Evolutionary conservation across 2,888 invertebrate species (phyloP).

Genomic region (Tachina grossa): DNA sequence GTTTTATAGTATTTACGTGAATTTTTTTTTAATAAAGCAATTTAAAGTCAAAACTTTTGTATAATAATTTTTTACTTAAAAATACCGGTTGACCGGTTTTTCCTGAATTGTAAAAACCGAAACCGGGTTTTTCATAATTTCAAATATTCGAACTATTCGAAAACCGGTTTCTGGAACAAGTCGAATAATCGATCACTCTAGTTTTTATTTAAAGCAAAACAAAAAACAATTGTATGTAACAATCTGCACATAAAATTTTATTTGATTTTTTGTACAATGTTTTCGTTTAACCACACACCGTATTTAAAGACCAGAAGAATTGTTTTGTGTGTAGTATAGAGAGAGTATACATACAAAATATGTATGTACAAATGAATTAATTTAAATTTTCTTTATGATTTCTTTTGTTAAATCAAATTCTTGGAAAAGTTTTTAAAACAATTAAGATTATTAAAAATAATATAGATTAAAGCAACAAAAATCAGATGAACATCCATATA

Average conservation of each 20-base stretch:
- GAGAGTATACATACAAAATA: neutral
- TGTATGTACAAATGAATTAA: neutral
- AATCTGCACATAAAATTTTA: neutral
- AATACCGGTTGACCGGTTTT: too few relatives aligned
- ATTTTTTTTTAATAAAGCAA: too few relatives aligned
- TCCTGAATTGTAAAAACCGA: too few relatives aligned
- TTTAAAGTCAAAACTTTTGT: too few relatives aligned
- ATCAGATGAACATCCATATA: neutral
- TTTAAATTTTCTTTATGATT: neutral
- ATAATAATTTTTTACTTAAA: too few relatives aligned
- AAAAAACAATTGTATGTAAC: neutral
- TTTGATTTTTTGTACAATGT: neutral
- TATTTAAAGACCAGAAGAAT: conserved; percentile 5
- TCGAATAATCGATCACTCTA: too few relatives aligned
- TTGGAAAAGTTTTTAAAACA: neutral
- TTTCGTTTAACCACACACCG: neutral
- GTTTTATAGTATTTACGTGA: too few relatives aligned
- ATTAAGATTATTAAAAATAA: neutral
- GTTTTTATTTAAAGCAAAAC: neutral
- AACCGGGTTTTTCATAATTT: too few relatives aligned
- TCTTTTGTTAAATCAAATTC: neutral
- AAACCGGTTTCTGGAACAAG: too few relatives aligned
- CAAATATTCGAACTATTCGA: too few relatives aligned
- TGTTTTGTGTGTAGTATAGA: neutral
- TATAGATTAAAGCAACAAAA: neutral